Base-by-base conservation (phyloP, 2,888 invertebrate species). In the Megalurothrips usitatus region DNA sequence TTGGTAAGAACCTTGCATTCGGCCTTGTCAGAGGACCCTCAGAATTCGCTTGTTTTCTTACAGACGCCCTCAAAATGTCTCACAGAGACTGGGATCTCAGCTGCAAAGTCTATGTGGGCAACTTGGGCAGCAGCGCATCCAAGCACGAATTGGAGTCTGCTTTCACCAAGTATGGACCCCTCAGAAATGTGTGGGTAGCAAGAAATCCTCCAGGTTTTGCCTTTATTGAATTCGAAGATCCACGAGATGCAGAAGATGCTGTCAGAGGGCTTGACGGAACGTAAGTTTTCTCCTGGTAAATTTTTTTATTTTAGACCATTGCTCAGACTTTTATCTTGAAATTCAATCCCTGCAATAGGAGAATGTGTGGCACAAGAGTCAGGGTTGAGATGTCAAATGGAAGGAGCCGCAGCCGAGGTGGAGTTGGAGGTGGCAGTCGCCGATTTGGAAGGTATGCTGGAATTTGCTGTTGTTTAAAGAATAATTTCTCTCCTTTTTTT, bases 161-260 rank as follows among this genome's bases (percentile, higher is more conserved):
- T 14, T 97, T 97, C 87, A 91, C 92, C 82, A 94, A 95, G 87
- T 97, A 95, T 87, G 97, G 97, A 12, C 94, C 94, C 78, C 90
- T 97, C 83, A 91, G 94, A 84, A 97, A 96, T 88, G 96, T 97
- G 79, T 97, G 97, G 97, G 96, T 97, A 80, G 97, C 97, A 0
- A 90, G 96, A 85, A 96, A 97, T 86, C 97, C 96, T 75, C 96
- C 96, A 10, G 97, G 96, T 26, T 96, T 96, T 88, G 96, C 96
- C 0, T 96, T 96, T 87, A 94, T 95, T 8, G 96, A 96, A 87
- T 96, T 92, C 87, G 95, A 96, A 88, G 96, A 97, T 86, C 92
- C 94, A 23, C 89, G 96, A 83, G 96, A 96, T 86, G 96, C 96
- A 19, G 94, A 95, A 87, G 96, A 96, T 87, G 92, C 95, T 49